A percentile compares a stretch with the other conserved stretches of the same genome.
Evolutionary conservation across 2,113 vertebrate species (phyloP).

Genomic region (Tupaia tana): DNA sequence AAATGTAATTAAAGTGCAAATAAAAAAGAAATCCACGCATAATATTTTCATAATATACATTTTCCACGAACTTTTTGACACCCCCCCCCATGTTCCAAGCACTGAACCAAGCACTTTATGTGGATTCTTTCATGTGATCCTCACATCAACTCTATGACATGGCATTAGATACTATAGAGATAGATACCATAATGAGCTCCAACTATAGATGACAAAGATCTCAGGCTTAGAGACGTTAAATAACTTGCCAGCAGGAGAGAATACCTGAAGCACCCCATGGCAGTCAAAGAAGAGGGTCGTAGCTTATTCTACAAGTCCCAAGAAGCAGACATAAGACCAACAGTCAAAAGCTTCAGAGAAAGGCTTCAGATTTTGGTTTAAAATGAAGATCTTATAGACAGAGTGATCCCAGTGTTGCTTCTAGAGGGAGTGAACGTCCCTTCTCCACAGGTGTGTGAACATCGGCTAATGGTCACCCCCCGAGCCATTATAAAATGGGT

Average conservation of each 20-base stretch:
- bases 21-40: too few relatives aligned
- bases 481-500: background rate
- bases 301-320: background rate
- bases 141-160: background rate
- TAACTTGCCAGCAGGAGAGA: background rate
- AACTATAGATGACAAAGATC: background rate
- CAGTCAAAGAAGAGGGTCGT: background rate
- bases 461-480: background rate
- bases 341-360: background rate
- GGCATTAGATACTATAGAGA: background rate
- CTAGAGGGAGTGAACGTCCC: background rate
- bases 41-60: too few relatives aligned
- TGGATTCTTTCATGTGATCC: background rate
- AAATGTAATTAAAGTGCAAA: too few relatives aligned
- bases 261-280: background rate
- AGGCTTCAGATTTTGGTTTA: background rate
- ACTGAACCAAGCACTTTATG: background rate
- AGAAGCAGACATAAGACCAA: slow-evolving; percentile 6
- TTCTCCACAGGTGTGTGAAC: background rate
- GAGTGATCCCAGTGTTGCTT: background rate
- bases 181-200: background rate
- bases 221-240: background rate
- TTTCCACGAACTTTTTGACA: too few relatives aligned
- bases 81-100: background rate
- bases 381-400: background rate